A percentile compares a stretch with the other conserved stretches of the same genome.
These are phyloP conservation scores for Cranoglanis bouderius DNA, from an alignment of 2,113 vertebrate genomes.

Conservation along the genomic window DNA sequence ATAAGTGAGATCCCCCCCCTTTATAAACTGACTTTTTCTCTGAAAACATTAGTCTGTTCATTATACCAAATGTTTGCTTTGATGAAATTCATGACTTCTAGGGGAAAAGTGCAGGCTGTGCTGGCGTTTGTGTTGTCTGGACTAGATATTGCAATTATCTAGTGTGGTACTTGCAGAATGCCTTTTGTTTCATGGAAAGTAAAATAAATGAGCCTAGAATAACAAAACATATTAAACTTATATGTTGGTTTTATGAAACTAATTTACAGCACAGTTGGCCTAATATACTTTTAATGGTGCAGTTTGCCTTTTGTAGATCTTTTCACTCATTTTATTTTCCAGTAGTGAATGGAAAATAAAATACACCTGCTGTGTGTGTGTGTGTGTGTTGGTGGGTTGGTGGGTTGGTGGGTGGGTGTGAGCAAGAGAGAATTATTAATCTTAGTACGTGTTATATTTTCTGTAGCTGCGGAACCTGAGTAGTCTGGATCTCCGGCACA, in stretches of 20 bases:
- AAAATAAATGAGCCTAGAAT: slow-evolving; percentile 30
- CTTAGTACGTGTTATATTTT: background rate
- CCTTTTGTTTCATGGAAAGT: slow-evolving; percentile 26
- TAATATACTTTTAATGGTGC: slow-evolving; percentile 36
- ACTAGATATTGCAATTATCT: slow-evolving; percentile 33
- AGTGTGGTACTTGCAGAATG: background rate
- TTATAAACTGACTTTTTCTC: background rate
- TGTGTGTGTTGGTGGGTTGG: no score
- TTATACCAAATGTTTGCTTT: slow-evolving; percentile 31
- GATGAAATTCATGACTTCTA: slow-evolving; percentile 37
- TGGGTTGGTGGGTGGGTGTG: background rate
- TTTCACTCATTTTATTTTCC: slow-evolving; percentile 12
- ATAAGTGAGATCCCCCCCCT: background rate
- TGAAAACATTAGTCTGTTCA: slow-evolving; percentile 47
- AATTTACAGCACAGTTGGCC: slow-evolving; percentile 24
- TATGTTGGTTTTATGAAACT: slow-evolving; percentile 25
- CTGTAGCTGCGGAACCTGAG: slow-evolving; percentile 87
- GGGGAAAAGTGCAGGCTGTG: slow-evolving; percentile 35
- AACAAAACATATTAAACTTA: slow-evolving; percentile 3
- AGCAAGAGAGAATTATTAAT: slow-evolving; percentile 24
- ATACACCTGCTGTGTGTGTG: background rate
- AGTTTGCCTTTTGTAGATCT: slow-evolving; percentile 12
- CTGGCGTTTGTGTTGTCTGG: slow-evolving; percentile 1
- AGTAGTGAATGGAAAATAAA: slow-evolving; percentile 1
- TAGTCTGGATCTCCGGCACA: slow-evolving; percentile 93